These are phyloP conservation scores for Phyto melanocephala DNA, from an alignment of 2,888 invertebrate genomes.

Conservation along the genomic window DNA sequence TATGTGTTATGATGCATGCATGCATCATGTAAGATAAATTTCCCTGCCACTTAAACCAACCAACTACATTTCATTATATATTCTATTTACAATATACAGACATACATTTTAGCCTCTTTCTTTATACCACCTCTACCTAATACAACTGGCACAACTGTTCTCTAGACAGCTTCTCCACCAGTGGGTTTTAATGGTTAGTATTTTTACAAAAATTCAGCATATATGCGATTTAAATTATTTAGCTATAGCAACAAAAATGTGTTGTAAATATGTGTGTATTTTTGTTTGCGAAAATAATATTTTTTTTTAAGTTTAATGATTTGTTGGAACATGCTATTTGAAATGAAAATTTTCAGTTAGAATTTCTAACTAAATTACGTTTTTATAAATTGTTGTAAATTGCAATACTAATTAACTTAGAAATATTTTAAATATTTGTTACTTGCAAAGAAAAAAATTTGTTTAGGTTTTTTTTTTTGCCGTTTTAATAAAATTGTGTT, in stretches of 20 bases:
- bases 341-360: slow-evolving; percentile 9
- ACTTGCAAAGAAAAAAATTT: background rate
- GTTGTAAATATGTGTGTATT: background rate
- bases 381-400: slow-evolving; percentile 31
- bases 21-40: slow-evolving; percentile 57
- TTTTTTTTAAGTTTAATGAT: background rate
- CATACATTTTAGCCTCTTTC: too few relatives aligned
- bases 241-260: background rate
- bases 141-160: background rate
- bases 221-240: slow-evolving; percentile 18
- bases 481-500: too few relatives aligned
- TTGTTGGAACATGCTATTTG: slow-evolving; percentile 1
- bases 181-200: slow-evolving; percentile 30
- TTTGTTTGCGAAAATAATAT: too few relatives aligned
- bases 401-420: slow-evolving; percentile 21
- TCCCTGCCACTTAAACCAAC: slow-evolving; percentile 51
- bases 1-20: slow-evolving; percentile 54
- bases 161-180: slow-evolving; percentile 7
- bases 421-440: background rate
- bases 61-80: slow-evolving; percentile 52
- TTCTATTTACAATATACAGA: slow-evolving; percentile 45
- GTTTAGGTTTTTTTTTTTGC: too few relatives aligned
- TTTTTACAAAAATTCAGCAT: slow-evolving; percentile 33
- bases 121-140: too few relatives aligned
- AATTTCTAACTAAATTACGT: slow-evolving; percentile 6